phyloP scores from a whole-genome alignment of 2,888 invertebrate genomes.

The Ornithoptera priamus region DNA sequence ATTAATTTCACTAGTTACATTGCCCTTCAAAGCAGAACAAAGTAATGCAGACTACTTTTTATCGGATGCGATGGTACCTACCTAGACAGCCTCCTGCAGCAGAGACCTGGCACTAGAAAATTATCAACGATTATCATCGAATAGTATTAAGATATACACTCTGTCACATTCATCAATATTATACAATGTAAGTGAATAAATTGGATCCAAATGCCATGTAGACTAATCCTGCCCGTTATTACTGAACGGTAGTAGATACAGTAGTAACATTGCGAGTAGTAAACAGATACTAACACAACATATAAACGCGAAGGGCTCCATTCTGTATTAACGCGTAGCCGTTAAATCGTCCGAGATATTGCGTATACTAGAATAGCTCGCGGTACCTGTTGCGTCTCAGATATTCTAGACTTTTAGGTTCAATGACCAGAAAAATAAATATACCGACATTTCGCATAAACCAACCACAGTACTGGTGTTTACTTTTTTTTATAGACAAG shows the following conservation, averaged over 20 bases:
- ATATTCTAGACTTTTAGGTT: conserved; percentile 31
- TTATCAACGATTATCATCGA: no score
- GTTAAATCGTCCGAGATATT: conserved; percentile 13
- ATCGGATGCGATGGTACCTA: no score
- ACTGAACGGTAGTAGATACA: not conserved
- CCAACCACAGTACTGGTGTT: not conserved
- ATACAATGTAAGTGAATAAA: not conserved
- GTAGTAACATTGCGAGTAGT: not conserved
- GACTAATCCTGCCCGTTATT: not conserved
- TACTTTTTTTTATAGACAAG: not conserved
- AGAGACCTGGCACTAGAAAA: no score
- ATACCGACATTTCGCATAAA: conserved; percentile 9
- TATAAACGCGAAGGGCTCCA: conserved; percentile 2
- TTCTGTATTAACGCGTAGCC: conserved; percentile 6
- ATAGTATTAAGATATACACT: no score
- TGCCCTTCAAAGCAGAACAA: no score
- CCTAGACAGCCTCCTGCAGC: no score
- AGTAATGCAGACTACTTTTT: no score
- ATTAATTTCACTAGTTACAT: no score
- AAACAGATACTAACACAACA: conserved; percentile 12
- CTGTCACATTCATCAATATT: no score
- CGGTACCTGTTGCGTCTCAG: conserved; percentile 11
- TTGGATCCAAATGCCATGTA: not conserved
- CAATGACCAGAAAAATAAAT: conserved; percentile 27
- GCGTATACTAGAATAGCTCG: conserved; percentile 11